A percentile compares a stretch with the other conserved stretches of the same genome.
phyloP scores from a whole-genome alignment of 23 tunicate species.

The Botrylloides violaceus region DNA sequence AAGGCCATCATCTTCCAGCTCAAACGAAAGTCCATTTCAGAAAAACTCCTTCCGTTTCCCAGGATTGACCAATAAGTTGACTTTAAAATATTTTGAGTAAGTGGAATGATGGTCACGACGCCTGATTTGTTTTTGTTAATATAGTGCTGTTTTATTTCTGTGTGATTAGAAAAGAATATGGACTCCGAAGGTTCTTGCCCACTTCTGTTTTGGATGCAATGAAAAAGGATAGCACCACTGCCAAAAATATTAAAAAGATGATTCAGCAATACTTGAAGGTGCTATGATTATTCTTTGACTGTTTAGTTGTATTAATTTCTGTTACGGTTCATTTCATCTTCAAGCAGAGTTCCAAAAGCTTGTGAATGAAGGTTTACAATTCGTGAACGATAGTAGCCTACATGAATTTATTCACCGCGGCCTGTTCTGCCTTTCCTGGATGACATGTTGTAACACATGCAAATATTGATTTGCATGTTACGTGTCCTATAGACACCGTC shows the following conservation, averaged over 20 bases:
- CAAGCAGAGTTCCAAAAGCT: too few species aligned
- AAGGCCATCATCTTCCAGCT: not conserved
- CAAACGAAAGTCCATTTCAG: not conserved
- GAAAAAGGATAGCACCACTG: conserved; percentile 17
- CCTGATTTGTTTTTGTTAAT: too few species aligned
- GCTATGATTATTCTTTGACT: not conserved
- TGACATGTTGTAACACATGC: too few species aligned
- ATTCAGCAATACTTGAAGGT: conserved; percentile 64
- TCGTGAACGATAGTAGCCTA: too few species aligned
- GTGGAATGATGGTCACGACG: conserved; percentile 26
- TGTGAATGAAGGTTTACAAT: too few species aligned
- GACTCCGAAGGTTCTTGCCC: conserved; percentile 53
- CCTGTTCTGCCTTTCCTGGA: not conserved
- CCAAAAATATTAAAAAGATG: conserved; percentile 42
- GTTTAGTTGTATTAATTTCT: not conserved
- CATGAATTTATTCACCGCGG: not conserved
- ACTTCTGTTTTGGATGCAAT: conserved; percentile 30
- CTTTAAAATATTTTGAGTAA: conserved; percentile 73
- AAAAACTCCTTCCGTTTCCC: conserved; percentile 11
- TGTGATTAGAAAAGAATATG: conserved; percentile 82
- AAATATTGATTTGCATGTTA: too few species aligned
- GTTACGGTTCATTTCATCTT: too few species aligned
- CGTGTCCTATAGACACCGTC: too few species aligned
- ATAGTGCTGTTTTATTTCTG: too few species aligned
- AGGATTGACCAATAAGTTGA: conserved; percentile 26